Conservation (phyloP, 2,888 invertebrate genomes). For the Dasypogon diadema region DNA sequence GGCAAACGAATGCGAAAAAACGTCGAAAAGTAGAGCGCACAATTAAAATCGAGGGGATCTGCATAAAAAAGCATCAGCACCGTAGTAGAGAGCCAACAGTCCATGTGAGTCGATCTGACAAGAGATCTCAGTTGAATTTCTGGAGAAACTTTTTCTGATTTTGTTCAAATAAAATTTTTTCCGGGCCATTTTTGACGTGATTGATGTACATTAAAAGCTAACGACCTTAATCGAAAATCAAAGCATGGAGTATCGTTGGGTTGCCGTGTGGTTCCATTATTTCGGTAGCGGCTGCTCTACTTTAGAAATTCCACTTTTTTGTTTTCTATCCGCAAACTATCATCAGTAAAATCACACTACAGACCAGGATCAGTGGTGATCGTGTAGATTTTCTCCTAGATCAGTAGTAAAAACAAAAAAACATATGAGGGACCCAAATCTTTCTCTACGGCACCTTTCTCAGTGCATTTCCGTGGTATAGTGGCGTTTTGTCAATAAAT, state of each 20-base stretch:
- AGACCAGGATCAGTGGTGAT: too few species aligned
- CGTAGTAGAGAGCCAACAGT: not conserved
- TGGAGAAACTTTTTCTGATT: conserved; percentile 1
- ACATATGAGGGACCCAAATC: too few species aligned
- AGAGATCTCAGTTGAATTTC: not conserved
- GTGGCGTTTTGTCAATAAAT: conserved; percentile 6
- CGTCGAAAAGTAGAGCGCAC: conserved; percentile 18
- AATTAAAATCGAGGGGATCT: conserved; percentile 39
- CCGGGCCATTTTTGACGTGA: conserved; percentile 14
- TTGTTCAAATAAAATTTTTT: conserved; percentile 39
- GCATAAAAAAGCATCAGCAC: conserved; percentile 20
- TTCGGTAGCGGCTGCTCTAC: conserved; percentile 23
- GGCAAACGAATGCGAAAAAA: not conserved
- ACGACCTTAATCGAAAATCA: conserved; percentile 43
- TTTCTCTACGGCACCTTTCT: not conserved
- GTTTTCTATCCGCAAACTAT: too few species aligned
- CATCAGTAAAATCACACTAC: too few species aligned
- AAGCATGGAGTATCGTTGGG: not conserved
- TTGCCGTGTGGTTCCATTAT: not conserved
- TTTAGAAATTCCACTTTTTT: not conserved
- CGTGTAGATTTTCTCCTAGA: too few species aligned
- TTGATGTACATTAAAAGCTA: conserved; percentile 45
- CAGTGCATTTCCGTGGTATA: not conserved
- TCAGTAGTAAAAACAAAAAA: too few species aligned
- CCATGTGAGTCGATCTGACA: not conserved